A percentile compares a stretch with the other conserved stretches of the same genome.
Conservation (phyloP, 2,797 vertebrate genomes). For the Chelonia mydas region DNA sequence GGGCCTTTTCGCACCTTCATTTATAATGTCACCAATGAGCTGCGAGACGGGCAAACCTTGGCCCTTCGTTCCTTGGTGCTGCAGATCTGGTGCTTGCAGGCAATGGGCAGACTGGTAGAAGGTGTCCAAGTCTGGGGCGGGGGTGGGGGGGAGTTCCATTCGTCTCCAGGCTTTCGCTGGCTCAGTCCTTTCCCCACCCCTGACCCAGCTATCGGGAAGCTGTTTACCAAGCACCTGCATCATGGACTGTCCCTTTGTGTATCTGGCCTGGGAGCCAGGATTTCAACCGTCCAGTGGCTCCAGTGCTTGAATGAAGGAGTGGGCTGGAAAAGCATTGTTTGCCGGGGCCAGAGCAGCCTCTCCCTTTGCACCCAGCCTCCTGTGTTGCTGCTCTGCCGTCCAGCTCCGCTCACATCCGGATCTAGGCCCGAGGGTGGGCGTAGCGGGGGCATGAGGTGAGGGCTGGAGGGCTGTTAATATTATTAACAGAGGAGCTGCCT, state of each 20-base stretch:
- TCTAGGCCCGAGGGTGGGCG: neutral
- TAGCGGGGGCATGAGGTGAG: rapidly evolving
- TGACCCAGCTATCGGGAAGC: neutral
- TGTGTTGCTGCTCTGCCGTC: neutral
- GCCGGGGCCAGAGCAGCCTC: neutral
- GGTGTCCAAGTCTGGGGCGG: neutral
- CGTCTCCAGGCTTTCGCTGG: neutral
- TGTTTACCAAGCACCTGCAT: neutral
- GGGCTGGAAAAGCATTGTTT: neutral
- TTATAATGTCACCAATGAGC: neutral
- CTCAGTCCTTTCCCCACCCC: neutral
- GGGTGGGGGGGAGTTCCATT: no score
- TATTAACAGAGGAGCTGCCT: neutral
- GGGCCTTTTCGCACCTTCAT: neutral
- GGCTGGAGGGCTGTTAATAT: neutral
- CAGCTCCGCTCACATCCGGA: neutral
- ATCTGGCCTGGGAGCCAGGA: neutral
- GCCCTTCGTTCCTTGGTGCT: no score
- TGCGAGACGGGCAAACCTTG: neutral
- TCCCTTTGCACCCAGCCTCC: neutral
- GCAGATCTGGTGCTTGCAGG: neutral
- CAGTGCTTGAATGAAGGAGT: neutral
- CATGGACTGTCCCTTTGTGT: neutral
- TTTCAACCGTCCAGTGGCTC: no score
- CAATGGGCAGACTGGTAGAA: neutral